Conservation (phyloP, 2,888 invertebrate genomes). For the Temnothorax ravouxi region DNA sequence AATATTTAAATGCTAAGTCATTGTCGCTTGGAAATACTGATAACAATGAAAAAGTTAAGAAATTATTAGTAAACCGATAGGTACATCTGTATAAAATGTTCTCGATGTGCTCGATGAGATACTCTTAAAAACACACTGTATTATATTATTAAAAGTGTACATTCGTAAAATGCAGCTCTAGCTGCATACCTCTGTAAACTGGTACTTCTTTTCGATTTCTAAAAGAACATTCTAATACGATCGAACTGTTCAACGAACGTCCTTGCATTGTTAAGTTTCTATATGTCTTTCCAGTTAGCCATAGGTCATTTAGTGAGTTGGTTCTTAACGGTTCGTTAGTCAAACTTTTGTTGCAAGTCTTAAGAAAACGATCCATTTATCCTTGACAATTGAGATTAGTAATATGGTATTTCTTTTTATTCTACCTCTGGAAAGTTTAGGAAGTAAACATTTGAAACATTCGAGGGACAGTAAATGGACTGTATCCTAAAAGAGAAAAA, state of each 20-base stretch:
- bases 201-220: neutral
- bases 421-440: neutral
- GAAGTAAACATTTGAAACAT: neutral
- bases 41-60: neutral
- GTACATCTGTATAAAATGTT: neutral
- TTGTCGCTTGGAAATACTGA: neutral
- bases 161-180: neutral
- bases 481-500: neutral
- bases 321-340: no score
- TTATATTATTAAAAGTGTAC: neutral
- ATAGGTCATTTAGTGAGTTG: neutral
- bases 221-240: neutral
- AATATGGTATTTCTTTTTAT: neutral
- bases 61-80: neutral
- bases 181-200: neutral
- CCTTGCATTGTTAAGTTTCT: neutral
- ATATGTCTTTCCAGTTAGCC: neutral
- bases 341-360: neutral
- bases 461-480: neutral
- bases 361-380: neutral
- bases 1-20: neutral
- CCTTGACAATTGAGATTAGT: neutral
- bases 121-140: neutral
- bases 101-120: neutral
- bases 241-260: neutral